A percentile compares a stretch with the other conserved stretches of the same genome.
phyloP scores from a whole-genome alignment of 2,797 vertebrate genomes.

The Spatula clypeata region DNA sequence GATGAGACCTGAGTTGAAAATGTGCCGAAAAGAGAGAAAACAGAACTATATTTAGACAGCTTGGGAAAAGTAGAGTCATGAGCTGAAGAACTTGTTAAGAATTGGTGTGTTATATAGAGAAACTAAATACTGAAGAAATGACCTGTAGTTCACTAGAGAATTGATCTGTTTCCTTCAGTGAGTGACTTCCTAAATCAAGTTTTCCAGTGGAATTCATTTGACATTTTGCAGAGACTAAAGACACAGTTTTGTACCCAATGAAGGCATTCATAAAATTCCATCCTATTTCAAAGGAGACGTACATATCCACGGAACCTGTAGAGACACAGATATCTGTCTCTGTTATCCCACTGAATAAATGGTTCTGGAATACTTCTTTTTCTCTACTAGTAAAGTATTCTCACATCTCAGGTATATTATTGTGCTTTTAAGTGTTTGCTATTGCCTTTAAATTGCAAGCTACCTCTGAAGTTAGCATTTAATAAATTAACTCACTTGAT shows the following conservation, averaged over 20 bases:
- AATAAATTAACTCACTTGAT: conserved; percentile 51
- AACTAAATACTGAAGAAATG: background rate
- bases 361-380: background rate
- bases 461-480: conserved; percentile 22
- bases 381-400: background rate
- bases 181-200: background rate
- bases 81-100: background rate
- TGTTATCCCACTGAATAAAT: background rate
- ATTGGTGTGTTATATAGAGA: background rate
- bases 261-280: background rate
- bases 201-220: background rate
- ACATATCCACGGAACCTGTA: background rate
- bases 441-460: background rate
- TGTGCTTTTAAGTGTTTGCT: background rate
- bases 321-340: background rate
- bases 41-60: background rate
- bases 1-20: background rate
- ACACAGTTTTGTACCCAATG: background rate
- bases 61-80: background rate
- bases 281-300: background rate
- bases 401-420: background rate
- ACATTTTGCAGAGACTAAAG: background rate
- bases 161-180: background rate
- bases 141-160: background rate
- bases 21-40: background rate